phyloP scores from a whole-genome alignment of 2,113 vertebrate species.

The Elephantulus edwardii region DNA sequence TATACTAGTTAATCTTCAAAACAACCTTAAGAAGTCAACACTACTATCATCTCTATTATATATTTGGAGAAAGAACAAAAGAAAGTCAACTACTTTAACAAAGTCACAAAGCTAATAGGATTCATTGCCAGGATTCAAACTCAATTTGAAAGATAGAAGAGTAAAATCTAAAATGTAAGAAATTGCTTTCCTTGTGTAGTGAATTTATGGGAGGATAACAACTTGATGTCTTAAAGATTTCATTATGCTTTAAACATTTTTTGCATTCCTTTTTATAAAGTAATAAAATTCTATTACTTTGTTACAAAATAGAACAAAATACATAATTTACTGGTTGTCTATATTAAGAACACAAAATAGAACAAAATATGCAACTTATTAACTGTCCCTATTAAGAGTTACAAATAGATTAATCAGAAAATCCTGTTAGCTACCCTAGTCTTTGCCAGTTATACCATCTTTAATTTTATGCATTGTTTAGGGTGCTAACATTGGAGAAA shows the following conservation, averaged over 20 bases:
- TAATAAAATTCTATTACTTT: background rate
- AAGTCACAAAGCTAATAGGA: background rate
- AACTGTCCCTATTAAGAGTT: background rate
- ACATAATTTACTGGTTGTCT: too few relatives aligned
- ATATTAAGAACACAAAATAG: background rate
- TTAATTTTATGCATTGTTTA: background rate
- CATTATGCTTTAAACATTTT: too few relatives aligned
- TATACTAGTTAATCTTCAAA: background rate
- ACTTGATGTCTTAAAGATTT: background rate
- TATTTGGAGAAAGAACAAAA: background rate
- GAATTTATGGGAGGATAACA: background rate
- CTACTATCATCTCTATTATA: background rate
- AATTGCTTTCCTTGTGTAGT: too few relatives aligned
- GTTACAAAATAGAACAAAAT: too few relatives aligned
- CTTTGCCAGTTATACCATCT: too few relatives aligned
- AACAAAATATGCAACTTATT: background rate
- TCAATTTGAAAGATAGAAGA: background rate
- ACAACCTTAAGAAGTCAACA: background rate
- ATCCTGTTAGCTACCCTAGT: accelerated
- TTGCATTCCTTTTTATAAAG: background rate
- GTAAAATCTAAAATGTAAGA: background rate
- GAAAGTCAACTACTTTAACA: background rate
- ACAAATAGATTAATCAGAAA: too few relatives aligned
- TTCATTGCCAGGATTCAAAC: background rate
- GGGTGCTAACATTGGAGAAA: background rate